A percentile compares a stretch with the other conserved stretches of the same genome.
Conservation (phyloP, 2,113 vertebrate genomes). For the Panthera tigris region DNA sequence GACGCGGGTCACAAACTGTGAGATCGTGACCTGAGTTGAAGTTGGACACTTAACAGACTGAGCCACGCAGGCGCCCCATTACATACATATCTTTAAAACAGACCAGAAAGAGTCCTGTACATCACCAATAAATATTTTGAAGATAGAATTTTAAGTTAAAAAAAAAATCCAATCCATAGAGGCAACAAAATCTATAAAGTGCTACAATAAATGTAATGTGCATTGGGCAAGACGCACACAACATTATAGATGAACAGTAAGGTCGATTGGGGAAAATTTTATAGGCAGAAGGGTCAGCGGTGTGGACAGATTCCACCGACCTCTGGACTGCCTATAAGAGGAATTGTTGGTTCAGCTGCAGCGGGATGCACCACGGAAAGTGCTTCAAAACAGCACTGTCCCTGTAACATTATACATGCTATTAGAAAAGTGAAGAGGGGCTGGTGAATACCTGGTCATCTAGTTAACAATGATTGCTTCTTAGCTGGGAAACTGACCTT, state of each 20-base stretch:
- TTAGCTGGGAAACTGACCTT: neutral
- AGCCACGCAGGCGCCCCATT: neutral
- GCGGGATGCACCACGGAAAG: neutral
- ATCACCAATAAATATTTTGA: neutral
- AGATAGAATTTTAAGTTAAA: neutral
- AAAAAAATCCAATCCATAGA: neutral
- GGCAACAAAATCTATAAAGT: neutral
- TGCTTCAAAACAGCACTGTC: neutral
- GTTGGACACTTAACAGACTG: too few relatives aligned
- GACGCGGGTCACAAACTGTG: too few relatives aligned
- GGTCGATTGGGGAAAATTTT: neutral
- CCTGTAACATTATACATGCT: neutral
- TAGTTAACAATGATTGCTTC: neutral
- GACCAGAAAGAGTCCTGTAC: neutral
- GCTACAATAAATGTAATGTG: neutral
- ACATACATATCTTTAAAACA: neutral
- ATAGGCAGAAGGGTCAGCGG: neutral
- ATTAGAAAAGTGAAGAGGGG: neutral
- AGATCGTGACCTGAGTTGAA: too few relatives aligned
- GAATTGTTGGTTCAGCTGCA: neutral
- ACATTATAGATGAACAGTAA: neutral
- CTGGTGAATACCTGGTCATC: neutral
- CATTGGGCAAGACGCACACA: neutral
- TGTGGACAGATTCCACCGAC: neutral
- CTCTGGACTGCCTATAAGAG: neutral